Conservation (phyloP, 2,888 invertebrate genomes). For the Papilio gigon region DNA sequence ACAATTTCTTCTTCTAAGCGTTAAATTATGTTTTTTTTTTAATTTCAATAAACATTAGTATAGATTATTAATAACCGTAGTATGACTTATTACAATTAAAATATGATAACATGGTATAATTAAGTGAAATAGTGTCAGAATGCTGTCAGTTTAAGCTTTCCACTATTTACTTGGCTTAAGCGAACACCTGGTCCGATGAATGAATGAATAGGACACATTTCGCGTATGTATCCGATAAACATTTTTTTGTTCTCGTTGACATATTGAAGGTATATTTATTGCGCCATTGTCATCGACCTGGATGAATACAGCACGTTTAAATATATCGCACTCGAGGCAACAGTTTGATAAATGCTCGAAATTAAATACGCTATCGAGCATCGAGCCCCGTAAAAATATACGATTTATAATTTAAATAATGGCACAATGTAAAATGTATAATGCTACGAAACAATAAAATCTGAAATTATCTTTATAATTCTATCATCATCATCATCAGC, state of each 20-base stretch:
- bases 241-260: conserved; percentile 29
- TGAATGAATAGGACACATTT: conserved; percentile 22
- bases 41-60: too few species aligned
- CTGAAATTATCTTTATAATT: too few species aligned
- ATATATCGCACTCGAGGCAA: conserved; percentile 30
- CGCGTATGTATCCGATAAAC: conserved; percentile 25
- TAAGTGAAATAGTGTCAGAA: not conserved
- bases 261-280: conserved; percentile 37
- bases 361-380: conserved; percentile 26
- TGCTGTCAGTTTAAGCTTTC: not conserved
- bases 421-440: not conserved
- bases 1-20: not conserved
- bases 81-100: too few species aligned
- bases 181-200: conserved; percentile 14
- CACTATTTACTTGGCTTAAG: not conserved
- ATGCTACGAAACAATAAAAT: not conserved
- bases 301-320: conserved; percentile 34
- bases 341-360: conserved; percentile 36
- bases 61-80: too few species aligned
- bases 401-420: conserved; percentile 4
- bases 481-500: too few species aligned
- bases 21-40: not conserved
- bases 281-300: conserved; percentile 36
- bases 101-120: not conserved
- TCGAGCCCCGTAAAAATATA: conserved; percentile 16